Base-by-base conservation (phyloP, 1,140 invertebrate genomes). In the Luehdorfia chinensis region DNA sequence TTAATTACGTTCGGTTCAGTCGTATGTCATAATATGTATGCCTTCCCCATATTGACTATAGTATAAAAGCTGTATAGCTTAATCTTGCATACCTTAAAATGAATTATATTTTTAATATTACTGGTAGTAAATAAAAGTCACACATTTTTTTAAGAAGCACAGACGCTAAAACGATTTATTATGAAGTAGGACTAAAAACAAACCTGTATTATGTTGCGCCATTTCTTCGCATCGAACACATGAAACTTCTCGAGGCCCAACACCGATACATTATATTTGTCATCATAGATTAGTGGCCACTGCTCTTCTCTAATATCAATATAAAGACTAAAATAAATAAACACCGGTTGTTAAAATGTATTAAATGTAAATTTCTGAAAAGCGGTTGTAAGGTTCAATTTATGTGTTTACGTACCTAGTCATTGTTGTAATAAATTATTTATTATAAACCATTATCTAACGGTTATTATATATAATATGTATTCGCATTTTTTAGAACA, bases 191-290 rank as follows among this genome's bases (percentile, higher is more conserved):
- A n/a, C n/a, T n/a, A n/a, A 12, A 12, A 31, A 12, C 45, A 12
- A 45, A 94, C 93, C 90, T 91, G 87, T 72, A 87, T 91, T 68
- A 96, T 91, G 71, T 92, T 91, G 39, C 91, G 90, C 93, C 95
- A 96, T 89, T 96, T 97, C 56, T 90, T 90, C 1, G 95, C 90
- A 90, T 97, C 95, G 84, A 97, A 96, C n/a, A 94, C 92, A 89
- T 96, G 95, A 9, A 95, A 86, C 70, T 92, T 94, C 83, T 96
- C 94, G 32, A 96, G 79, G 12, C 94, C 93, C 63, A 89, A 86
- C 71, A 96, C 94, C n/a, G 89, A 88, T 47, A 97, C 94, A 84
- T 96, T 94, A 76, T 97, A 97, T 43, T 93, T 89, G 16, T 90
- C 75, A 45, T 91, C 87, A 73, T 95, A 96, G 1, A 96, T 89